Percentiles rank a stretch among this genome's conserved stretches.
Conservation (phyloP, 1,140 invertebrate species). For the Dendrolimus kikuchii region DNA sequence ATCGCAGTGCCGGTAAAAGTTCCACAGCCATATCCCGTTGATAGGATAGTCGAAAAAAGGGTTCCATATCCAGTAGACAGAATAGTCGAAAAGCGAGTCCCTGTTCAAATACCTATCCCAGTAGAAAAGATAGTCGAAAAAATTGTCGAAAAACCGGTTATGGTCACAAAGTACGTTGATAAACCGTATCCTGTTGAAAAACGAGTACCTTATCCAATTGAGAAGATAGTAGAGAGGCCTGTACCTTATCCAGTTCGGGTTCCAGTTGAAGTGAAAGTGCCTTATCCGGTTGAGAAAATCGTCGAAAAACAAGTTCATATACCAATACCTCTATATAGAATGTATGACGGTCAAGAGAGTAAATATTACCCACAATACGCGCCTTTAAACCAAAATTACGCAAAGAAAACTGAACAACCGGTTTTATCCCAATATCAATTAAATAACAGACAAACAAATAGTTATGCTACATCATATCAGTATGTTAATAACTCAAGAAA, state of each 20-base stretch:
- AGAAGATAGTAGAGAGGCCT: conserved; percentile 62
- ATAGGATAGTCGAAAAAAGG: conserved; percentile 72
- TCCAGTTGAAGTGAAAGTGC: conserved; percentile 68
- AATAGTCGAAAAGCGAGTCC: conserved; percentile 71
- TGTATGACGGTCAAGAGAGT: conserved; percentile 3
- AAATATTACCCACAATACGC: not conserved
- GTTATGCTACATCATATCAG: conserved; percentile 43
- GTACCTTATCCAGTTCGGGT: conserved; percentile 72
- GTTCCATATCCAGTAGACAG: conserved; percentile 70
- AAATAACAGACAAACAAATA: conserved; percentile 37
- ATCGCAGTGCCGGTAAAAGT: conserved; percentile 64
- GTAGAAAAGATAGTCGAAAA: conserved; percentile 68
- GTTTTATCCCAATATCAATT: conserved; percentile 21
- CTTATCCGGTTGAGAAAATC: conserved; percentile 69
- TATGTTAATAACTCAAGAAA: conserved; percentile 30
- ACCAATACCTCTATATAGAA: conserved; percentile 38
- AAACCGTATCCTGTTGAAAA: conserved; percentile 68
- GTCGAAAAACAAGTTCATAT: conserved; percentile 55
- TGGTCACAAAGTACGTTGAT: conserved; percentile 67
- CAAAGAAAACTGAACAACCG: conserved; percentile 22
- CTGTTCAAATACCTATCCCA: conserved; percentile 68
- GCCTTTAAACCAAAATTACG: conserved; percentile 3
- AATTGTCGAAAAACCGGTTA: conserved; percentile 68
- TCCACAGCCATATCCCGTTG: conserved; percentile 62
- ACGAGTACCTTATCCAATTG: conserved; percentile 66